Conservation (phyloP, 2,888 invertebrate genomes). For the Epinotia ramella region DNA sequence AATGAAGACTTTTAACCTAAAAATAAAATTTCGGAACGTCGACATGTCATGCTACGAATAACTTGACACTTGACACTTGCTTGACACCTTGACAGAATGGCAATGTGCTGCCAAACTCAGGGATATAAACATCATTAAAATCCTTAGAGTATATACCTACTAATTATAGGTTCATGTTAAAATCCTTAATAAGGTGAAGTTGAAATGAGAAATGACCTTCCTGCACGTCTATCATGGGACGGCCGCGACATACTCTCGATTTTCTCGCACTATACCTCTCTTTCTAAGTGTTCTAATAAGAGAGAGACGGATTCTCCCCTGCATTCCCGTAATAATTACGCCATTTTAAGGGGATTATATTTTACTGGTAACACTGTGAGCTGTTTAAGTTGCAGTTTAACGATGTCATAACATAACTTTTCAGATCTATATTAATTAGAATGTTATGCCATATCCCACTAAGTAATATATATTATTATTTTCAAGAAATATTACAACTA, state of each 20-base stretch:
- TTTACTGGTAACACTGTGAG: neutral
- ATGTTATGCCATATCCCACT: too few relatives aligned
- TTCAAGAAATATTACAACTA: neutral
- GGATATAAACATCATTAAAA: neutral
- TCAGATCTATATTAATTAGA: too few relatives aligned
- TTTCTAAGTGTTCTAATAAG: too few relatives aligned
- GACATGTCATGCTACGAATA: slow-evolving; percentile 18
- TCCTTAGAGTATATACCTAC: too few relatives aligned
- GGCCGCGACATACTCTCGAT: too few relatives aligned
- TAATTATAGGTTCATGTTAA: too few relatives aligned
- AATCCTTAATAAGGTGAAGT: too few relatives aligned
- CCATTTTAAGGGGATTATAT: neutral
- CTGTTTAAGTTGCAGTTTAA: slow-evolving; percentile 12
- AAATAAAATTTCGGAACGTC: slow-evolving; percentile 21
- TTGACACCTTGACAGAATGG: slow-evolving; percentile 22
- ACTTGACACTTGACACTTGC: slow-evolving; percentile 1
- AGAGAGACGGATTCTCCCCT: too few relatives aligned
- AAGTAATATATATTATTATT: neutral
- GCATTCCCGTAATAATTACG: neutral
- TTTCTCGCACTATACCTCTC: too few relatives aligned
- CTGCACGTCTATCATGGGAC: too few relatives aligned
- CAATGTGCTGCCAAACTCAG: neutral
- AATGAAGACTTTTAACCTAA: slow-evolving; percentile 35
- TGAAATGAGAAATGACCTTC: too few relatives aligned
- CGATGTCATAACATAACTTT: too few relatives aligned